Percentiles rank a stretch among this genome's conserved stretches.
These are phyloP conservation scores for Bombycilla garrulus DNA, from an alignment of 2,113 vertebrate species.

Conservation along the genomic window DNA sequence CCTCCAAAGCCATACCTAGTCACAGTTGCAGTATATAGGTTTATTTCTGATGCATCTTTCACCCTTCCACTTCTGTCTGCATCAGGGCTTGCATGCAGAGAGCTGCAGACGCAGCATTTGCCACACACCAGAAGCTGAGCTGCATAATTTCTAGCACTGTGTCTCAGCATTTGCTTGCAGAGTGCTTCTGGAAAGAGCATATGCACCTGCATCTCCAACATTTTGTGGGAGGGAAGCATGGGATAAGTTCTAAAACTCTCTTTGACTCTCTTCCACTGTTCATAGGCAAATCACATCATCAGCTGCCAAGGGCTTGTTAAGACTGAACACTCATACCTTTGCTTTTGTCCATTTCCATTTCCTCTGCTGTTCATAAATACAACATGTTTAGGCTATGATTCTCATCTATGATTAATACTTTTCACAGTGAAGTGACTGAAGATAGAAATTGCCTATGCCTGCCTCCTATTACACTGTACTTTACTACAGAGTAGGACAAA, in stretches of 20 bases:
- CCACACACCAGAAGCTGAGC: background rate
- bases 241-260: background rate
- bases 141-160: background rate
- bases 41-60: background rate
- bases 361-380: background rate
- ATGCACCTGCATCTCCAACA: background rate
- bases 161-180: background rate
- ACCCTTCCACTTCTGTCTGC: background rate
- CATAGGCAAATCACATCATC: background rate
- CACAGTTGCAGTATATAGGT: background rate
- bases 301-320: background rate
- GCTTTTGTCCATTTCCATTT: background rate
- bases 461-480: background rate
- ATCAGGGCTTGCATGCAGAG: background rate
- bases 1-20: background rate
- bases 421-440: background rate
- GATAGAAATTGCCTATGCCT: background rate
- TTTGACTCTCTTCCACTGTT: background rate
- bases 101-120: background rate
- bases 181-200: background rate
- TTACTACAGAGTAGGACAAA: background rate
- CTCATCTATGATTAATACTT: background rate
- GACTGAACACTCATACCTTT: background rate
- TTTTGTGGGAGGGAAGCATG: background rate
- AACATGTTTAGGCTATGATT: background rate